phyloP scores from a whole-genome alignment of 1,140 invertebrate genomes.

The Aricia agestis region DNA sequence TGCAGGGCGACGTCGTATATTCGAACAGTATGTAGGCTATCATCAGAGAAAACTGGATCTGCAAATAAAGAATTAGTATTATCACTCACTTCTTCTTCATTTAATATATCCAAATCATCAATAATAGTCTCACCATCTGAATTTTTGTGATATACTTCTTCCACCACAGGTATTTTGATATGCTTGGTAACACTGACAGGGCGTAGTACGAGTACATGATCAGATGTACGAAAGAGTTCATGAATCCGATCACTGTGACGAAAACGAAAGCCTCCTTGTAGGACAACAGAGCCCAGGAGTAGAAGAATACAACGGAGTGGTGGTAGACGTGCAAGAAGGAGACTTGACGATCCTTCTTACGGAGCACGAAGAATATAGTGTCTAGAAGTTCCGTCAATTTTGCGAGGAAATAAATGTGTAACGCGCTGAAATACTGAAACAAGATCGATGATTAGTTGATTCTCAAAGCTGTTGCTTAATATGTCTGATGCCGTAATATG shows the following conservation, averaged over 20 bases:
- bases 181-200: slow-evolving; percentile 89
- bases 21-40: slow-evolving; percentile 81
- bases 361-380: slow-evolving; percentile 91
- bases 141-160: slow-evolving; percentile 93
- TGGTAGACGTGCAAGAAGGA: slow-evolving; percentile 95
- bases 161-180: slow-evolving; percentile 94
- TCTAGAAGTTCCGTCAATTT: slow-evolving; percentile 74
- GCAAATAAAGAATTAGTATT: slow-evolving; percentile 22
- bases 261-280: slow-evolving; percentile 89
- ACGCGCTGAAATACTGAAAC: no score
- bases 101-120: no score
- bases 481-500: no score
- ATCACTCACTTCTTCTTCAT: no score
- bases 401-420: slow-evolving; percentile 34
- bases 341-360: slow-evolving; percentile 93
- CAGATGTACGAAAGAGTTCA: slow-evolving; percentile 94
- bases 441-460: no score
- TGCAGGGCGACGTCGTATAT: slow-evolving; percentile 34
- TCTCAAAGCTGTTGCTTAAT: no score
- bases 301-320: slow-evolving; percentile 92
- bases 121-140: slow-evolving; percentile 91
- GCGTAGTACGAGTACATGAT: slow-evolving; percentile 95
- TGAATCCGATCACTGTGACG: slow-evolving; percentile 66
- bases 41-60: slow-evolving; percentile 88
- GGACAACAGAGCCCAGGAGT: slow-evolving; percentile 88